Evolutionary conservation across 35 echinoderm and acorn worm genomes (phyloP).

Genomic region (Hemicentrotus pulcherrimus): DNA sequence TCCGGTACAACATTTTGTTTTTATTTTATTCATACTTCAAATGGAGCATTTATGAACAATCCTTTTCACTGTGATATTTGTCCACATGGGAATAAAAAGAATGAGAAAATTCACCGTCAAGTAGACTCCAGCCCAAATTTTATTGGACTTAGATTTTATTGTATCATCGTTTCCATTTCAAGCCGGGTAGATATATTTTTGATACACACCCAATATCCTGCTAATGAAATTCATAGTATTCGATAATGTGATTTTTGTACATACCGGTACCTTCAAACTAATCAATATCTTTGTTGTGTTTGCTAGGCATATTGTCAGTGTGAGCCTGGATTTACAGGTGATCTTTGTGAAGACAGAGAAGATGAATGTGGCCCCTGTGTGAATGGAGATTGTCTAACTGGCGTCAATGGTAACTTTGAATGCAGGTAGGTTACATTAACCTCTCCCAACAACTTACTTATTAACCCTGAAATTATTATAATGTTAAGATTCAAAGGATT

Average conservation of each 20-base stretch:
- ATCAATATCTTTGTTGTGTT: constrained; percentile 28
- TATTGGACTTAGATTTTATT: no score
- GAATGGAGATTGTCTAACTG: constrained; percentile 84
- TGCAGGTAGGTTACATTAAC: constrained; percentile 70
- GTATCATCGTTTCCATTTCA: no score
- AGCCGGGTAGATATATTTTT: no score
- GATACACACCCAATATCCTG: not conserved
- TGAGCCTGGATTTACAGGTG: constrained; percentile 68
- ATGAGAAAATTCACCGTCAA: not conserved
- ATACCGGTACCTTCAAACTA: not conserved
- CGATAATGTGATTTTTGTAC: not conserved
- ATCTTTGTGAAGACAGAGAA: constrained; percentile 57
- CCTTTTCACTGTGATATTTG: not conserved
- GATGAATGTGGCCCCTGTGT: constrained; percentile 84
- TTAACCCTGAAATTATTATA: not conserved
- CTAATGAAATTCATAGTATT: not conserved
- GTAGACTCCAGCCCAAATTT: no score
- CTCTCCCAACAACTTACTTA: no score
- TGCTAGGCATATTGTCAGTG: constrained; percentile 82
- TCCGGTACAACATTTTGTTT: no score
- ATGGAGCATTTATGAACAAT: not conserved
- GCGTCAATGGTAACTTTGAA: constrained; percentile 70
- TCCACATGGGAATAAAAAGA: not conserved
- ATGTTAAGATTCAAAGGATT: not conserved
- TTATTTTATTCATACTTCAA: no score